A percentile compares a stretch with the other conserved stretches of the same genome.
These are phyloP conservation scores for Strix occidentalis DNA, from an alignment of 2,797 vertebrate species.

Conservation along the genomic window DNA sequence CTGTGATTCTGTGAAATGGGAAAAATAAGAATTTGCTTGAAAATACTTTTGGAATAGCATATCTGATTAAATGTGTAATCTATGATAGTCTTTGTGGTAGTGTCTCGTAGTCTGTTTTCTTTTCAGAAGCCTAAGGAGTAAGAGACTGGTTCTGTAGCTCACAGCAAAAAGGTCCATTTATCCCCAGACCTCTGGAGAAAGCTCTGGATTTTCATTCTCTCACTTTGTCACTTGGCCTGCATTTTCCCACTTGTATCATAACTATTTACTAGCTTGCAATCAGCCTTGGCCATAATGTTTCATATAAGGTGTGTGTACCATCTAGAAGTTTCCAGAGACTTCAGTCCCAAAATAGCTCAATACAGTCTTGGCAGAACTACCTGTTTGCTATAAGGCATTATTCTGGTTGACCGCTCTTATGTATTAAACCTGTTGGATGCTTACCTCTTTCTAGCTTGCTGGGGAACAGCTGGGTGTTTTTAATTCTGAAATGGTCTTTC, in stretches of 20 bases:
- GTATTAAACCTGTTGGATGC: background rate
- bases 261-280: background rate
- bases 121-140: background rate
- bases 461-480: slow-evolving; percentile 26
- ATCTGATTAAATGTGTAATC: background rate
- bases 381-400: background rate
- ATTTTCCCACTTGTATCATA: background rate
- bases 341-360: background rate
- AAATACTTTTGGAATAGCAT: background rate
- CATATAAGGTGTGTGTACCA: background rate
- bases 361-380: background rate
- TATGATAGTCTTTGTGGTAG: background rate
- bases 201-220: background rate
- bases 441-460: background rate
- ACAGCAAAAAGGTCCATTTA: background rate
- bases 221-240: background rate
- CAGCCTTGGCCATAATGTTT: background rate
- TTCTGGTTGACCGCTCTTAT: background rate
- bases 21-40: background rate
- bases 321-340: background rate
- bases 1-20: background rate
- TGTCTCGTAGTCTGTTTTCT: background rate
- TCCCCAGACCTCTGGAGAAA: background rate
- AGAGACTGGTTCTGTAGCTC: background rate
- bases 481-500: slow-evolving; percentile 8